Percentiles rank a stretch among this genome's conserved stretches.
Evolutionary conservation across 2,113 vertebrate genomes (phyloP).

Genomic region (Tonatia bakeri): DNA sequence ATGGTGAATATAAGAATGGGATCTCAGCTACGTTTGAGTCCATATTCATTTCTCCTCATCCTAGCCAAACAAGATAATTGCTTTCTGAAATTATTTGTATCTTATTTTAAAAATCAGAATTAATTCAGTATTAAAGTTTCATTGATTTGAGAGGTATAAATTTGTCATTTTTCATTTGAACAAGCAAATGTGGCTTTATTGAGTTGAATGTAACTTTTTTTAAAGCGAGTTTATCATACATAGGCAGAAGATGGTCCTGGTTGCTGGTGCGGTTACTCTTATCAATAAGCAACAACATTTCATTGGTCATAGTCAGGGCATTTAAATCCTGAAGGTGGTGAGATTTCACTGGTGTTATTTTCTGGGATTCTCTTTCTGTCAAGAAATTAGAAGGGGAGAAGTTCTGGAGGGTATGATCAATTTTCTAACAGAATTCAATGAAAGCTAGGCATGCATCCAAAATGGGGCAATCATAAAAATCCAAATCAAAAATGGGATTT

Average conservation of each 20-base stretch:
- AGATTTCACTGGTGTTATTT: background rate
- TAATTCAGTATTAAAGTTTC: background rate
- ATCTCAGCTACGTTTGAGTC: background rate
- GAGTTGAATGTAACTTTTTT: background rate
- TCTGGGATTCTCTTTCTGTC: background rate
- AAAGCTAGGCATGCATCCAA: background rate
- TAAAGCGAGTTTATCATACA: background rate
- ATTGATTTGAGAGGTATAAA: background rate
- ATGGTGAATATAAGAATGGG: background rate
- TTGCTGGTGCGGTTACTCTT: background rate
- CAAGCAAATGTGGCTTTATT: background rate
- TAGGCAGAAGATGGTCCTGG: background rate
- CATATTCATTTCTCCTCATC: constrained; percentile 13
- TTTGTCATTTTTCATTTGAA: background rate
- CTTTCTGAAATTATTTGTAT: constrained; percentile 20
- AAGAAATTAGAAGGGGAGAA: constrained; percentile 11
- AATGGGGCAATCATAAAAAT: background rate
- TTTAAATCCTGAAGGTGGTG: background rate
- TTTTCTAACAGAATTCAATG: background rate
- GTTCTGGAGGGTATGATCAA: background rate
- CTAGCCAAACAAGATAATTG: background rate
- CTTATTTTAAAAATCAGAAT: background rate
- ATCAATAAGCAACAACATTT: background rate
- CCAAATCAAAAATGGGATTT: background rate
- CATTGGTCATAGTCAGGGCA: background rate